Evolutionary conservation across 2,888 invertebrate genomes (phyloP).

Genomic region (Actias luna): DNA sequence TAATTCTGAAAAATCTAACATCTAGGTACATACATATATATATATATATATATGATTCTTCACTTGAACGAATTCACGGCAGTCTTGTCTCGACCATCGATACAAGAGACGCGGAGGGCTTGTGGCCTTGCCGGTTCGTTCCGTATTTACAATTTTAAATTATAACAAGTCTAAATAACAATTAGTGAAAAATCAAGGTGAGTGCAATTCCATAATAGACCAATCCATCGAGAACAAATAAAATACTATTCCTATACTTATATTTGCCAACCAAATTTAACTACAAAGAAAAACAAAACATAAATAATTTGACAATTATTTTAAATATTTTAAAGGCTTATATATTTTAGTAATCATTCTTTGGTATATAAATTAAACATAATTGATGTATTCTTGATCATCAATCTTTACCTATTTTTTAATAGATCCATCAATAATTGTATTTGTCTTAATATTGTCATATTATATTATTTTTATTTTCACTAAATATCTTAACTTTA

Average conservation of each 20-base stretch:
- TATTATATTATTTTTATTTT: too few species aligned
- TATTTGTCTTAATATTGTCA: neutral
- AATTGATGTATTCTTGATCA: too few species aligned
- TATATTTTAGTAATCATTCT: neutral
- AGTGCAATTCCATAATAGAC: neutral
- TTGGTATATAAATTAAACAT: neutral
- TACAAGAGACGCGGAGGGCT: neutral
- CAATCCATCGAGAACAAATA: neutral
- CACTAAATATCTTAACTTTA: neutral
- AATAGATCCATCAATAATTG: neutral
- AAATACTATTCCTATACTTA: too few species aligned
- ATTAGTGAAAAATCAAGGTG: neutral
- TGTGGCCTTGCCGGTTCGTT: neutral
- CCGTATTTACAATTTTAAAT: neutral
- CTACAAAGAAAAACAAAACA: too few species aligned
- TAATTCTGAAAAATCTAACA: neutral
- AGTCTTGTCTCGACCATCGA: neutral
- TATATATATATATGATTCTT: neutral
- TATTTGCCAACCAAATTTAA: too few species aligned
- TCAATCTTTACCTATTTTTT: neutral
- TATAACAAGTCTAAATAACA: neutral
- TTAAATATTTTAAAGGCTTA: neutral
- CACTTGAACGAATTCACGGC: neutral
- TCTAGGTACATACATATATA: neutral
- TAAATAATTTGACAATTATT: too few species aligned